Evolutionary conservation across 2,113 vertebrate genomes (phyloP).

Genomic region (Erpornis zantholeuca): DNA sequence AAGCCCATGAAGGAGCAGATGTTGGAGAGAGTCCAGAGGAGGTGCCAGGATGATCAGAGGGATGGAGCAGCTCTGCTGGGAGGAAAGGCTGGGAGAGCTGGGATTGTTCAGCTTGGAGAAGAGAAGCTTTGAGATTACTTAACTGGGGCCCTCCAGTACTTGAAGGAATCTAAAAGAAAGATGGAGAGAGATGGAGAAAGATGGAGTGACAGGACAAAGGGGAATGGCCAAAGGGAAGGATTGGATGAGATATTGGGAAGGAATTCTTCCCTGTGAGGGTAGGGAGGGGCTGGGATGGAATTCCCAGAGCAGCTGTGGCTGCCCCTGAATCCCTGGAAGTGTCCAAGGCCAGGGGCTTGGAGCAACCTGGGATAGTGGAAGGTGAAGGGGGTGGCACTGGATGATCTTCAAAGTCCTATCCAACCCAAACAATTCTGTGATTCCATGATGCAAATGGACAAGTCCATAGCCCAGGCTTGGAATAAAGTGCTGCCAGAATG

Average conservation of each 20-base stretch:
- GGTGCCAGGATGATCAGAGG: not conserved
- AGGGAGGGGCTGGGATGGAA: not conserved
- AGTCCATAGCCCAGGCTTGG: not conserved
- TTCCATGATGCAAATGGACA: accelerated
- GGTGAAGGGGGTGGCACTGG: no score
- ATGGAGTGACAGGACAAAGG: not conserved
- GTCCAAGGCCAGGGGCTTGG: not conserved
- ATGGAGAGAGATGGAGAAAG: not conserved
- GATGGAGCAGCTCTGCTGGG: not conserved
- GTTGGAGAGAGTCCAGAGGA: not conserved
- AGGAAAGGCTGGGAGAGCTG: not conserved
- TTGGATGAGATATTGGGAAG: not conserved
- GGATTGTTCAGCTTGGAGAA: not conserved
- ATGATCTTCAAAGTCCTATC: not conserved
- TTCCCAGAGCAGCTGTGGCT: not conserved
- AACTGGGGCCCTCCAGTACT: accelerated
- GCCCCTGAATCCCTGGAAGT: not conserved
- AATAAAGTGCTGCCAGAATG: not conserved
- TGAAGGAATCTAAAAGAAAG: not conserved
- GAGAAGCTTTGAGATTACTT: not conserved
- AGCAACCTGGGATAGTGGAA: accelerated
- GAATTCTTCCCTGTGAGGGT: not conserved
- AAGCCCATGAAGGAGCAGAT: not conserved
- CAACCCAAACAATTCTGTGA: not conserved
- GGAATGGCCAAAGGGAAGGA: not conserved